Conservation (phyloP, 2,797 vertebrate genomes). For the Pseudomugil gertrudae region DNA sequence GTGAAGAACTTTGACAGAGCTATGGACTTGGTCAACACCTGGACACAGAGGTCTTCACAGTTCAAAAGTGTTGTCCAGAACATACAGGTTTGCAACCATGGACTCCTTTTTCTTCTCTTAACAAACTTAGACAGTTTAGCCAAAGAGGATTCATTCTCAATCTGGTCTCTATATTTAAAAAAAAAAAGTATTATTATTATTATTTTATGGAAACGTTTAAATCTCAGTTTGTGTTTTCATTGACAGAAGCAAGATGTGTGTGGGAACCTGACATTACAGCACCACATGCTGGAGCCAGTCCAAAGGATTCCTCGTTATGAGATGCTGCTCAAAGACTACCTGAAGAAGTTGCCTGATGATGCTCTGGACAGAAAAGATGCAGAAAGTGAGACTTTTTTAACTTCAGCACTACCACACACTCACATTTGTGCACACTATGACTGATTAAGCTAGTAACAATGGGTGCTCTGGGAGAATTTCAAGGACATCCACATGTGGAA, state of each 20-base stretch:
- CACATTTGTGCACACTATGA: neutral
- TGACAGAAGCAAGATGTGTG: constrained; percentile 93
- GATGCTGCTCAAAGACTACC: constrained; percentile 94
- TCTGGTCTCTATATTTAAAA: neutral
- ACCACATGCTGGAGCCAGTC: constrained; percentile 98
- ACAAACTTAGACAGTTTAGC: neutral
- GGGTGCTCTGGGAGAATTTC: neutral
- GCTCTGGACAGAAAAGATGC: constrained; percentile 91
- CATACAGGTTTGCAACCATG: constrained; percentile 84
- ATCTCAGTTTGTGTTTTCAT: constrained; percentile 9
- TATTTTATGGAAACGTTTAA: neutral
- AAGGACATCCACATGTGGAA: neutral
- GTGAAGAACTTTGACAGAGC: constrained; percentile 98
- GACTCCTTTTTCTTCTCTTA: neutral
- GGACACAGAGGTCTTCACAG: constrained; percentile 88
- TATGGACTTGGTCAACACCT: constrained; percentile 93
- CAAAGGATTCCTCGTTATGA: constrained; percentile 97
- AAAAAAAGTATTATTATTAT: neutral
- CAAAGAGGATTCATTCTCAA: neutral
- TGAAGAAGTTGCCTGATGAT: constrained; percentile 92
- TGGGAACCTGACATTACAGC: constrained; percentile 94
- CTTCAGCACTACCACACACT: neutral
- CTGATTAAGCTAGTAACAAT: neutral
- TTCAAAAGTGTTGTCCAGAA: constrained; percentile 93
- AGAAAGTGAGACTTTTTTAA: constrained; percentile 84